Percentiles rank a stretch among this genome's conserved stretches.
phyloP scores from a whole-genome alignment of 1,140 invertebrate species.

The Bactericera cockerelli region DNA sequence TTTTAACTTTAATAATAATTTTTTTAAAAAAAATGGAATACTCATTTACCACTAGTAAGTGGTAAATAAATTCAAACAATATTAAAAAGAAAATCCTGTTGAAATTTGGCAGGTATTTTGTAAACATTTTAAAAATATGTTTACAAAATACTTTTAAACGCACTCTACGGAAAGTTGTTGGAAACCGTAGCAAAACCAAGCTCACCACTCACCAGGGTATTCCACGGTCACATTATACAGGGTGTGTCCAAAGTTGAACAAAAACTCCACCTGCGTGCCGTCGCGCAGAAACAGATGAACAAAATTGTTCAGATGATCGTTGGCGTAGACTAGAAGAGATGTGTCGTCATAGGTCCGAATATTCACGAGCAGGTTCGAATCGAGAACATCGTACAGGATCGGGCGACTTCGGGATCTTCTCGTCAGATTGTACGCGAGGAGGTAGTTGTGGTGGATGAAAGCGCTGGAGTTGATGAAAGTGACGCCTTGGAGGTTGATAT shows the following conservation, averaged over 20 bases:
- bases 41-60: too few species aligned
- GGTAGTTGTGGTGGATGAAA: conserved; percentile 60
- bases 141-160: too few species aligned
- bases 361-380: conserved; percentile 66
- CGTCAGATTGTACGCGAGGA: conserved; percentile 38
- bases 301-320: conserved; percentile 88
- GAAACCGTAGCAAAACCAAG: too few species aligned
- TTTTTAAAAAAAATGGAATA: too few species aligned
- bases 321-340: conserved; percentile 72
- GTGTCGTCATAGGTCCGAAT: conserved; percentile 69
- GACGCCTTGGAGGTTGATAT: conserved; percentile 75
- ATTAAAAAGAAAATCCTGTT: too few species aligned
- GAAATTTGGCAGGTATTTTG: too few species aligned
- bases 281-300: conserved; percentile 73
- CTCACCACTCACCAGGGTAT: conserved; percentile 38
- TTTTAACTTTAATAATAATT: too few species aligned
- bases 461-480: conserved; percentile 70
- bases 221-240: conserved; percentile 62
- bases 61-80: too few species aligned
- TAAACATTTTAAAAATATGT: too few species aligned
- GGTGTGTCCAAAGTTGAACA: conserved; percentile 65
- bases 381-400: conserved; percentile 40
- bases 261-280: conserved; percentile 53
- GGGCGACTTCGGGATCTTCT: conserved; percentile 37
- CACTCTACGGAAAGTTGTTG: too few species aligned